Base-by-base conservation (phyloP, 2,888 invertebrate species). In the Pediacus dermestoides region DNA sequence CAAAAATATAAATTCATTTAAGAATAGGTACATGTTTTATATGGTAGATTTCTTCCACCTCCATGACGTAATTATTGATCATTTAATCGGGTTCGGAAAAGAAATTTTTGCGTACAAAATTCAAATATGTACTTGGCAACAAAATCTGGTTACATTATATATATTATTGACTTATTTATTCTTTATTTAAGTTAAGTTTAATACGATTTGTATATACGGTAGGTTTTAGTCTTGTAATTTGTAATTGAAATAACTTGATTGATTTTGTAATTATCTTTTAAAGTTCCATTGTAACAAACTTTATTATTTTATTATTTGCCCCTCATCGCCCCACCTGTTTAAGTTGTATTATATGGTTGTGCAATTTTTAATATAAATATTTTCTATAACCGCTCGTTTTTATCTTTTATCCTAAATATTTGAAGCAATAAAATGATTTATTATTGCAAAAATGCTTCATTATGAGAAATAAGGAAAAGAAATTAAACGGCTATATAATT, bases 341-440 rank as follows among this genome's bases (percentile, higher is more conserved):
- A 18, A n/a, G 4, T 28, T 28, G 28, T 28, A 28, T 28, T 28
- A 28, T 28, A 28, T 13, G 28, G 28, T 28, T 28, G 28, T 28
- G 28, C 28, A 28, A 28, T 28, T 28, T 28, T 28, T 13, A 28
- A 9, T 28, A 26, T 26, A 28, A 28, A 11, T 28, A 28, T 28
- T 28, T 28, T 28, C 28, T 28, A 28, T 28, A 28, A n/a, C n/a
- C n/a, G n/a, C n/a, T n/a, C n/a, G n/a, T n/a, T n/a, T n/a, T n/a
- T n/a, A n/a, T n/a, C n/a, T n/a, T n/a, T n/a, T n/a, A n/a, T n/a
- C n/a, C n/a, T n/a, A n/a, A n/a, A n/a, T n/a, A n/a, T n/a, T n/a
- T n/a, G n/a, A n/a, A n/a, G n/a, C n/a, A n/a, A n/a, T n/a, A n/a
- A n/a, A n/a, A n/a, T n/a, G n/a, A n/a, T n/a, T n/a, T n/a, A n/a